A percentile compares a stretch with the other conserved stretches of the same genome.
These are phyloP conservation scores for Oryctolagus cuniculus DNA, from an alignment of 2,113 vertebrate species.

Conservation along the genomic window mOryCun1.1 NC_091453.1:110222501-110223000, in stretches of 20 bases:
- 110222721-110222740: not conserved
- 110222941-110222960: not conserved
- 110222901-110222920: not conserved
- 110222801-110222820: not conserved
- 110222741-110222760: not conserved
- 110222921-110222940: not conserved
- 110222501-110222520: not conserved
- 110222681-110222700: conserved; percentile 29
- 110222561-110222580: not conserved
- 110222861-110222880: not conserved
- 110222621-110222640: not conserved
- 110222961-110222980: not conserved
- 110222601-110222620: not conserved
- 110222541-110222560: not conserved
- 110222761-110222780: not conserved
- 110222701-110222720: not conserved
- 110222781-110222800: not conserved
- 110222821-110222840: not conserved
- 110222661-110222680: not conserved
- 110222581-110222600: not conserved
- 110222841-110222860: not conserved
- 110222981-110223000: not conserved
- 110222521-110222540: not conserved
- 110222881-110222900: not conserved
- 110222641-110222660: not conserved